Evolutionary conservation across 2,797 vertebrate species (phyloP).

Genomic region (Tragopan temminckii): DNA sequence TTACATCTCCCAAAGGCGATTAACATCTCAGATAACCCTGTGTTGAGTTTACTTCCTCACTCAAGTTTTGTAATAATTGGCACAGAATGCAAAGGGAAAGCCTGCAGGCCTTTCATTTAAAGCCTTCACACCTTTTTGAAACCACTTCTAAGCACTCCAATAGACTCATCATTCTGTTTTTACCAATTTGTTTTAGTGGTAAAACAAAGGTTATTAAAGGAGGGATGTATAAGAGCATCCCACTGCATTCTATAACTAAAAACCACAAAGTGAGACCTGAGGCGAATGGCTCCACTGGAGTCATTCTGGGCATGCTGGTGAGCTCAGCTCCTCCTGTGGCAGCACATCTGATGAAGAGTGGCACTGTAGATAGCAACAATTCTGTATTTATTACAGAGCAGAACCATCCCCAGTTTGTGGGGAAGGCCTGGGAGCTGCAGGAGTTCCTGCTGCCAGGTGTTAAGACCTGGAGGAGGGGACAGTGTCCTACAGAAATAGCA

Average conservation of each 20-base stretch:
- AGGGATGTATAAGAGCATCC: not conserved
- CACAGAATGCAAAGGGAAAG: not conserved
- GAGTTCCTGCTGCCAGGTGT: not conserved
- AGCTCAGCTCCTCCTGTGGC: not conserved
- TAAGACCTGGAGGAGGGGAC: not conserved
- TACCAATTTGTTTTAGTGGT: not conserved
- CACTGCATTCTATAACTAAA: not conserved
- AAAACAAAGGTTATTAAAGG: not conserved
- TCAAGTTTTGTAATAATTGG: not conserved
- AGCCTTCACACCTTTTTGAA: not conserved
- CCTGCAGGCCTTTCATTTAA: not conserved
- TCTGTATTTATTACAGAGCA: not conserved
- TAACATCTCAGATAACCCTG: not conserved
- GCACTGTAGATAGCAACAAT: not conserved
- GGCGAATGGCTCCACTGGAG: not conserved
- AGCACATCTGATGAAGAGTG: not conserved
- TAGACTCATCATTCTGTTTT: not conserved
- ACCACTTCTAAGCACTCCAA: not conserved
- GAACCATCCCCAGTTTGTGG: not conserved
- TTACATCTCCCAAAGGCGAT: not conserved
- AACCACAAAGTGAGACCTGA: slow-evolving; percentile 21
- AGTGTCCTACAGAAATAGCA: not conserved
- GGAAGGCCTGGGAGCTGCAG: not conserved
- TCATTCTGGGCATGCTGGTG: not conserved
- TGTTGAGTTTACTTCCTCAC: not conserved